These are phyloP conservation scores for Mystacornis crossleyi DNA, from an alignment of 2,113 vertebrate species.

Conservation along the genomic window DNA sequence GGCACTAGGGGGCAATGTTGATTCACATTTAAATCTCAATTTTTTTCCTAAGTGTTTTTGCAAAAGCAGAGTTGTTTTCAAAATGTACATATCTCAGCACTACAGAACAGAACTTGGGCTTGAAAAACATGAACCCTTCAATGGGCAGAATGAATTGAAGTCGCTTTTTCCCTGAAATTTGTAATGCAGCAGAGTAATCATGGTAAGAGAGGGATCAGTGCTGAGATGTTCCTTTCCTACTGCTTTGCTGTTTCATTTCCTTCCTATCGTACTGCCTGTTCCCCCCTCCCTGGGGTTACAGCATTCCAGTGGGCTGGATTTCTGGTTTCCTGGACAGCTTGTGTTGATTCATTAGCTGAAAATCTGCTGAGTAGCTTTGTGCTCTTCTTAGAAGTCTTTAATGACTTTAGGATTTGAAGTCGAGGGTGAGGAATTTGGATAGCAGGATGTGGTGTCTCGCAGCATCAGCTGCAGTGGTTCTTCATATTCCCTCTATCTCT, in stretches of 20 bases:
- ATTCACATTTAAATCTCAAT: fast-evolving
- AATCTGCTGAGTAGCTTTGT: slow-evolving; percentile 38
- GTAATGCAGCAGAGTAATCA: neutral
- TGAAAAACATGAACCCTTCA: neutral
- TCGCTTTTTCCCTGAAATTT: neutral
- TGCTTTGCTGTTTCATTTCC: slow-evolving; percentile 44
- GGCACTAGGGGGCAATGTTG: slow-evolving; percentile 72
- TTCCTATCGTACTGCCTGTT: neutral
- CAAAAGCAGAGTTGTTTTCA: neutral
- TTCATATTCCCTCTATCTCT: neutral
- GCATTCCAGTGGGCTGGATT: slow-evolving; percentile 53
- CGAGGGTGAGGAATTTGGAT: neutral
- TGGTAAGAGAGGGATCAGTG: neutral
- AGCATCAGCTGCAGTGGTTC: neutral
- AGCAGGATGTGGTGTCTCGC: slow-evolving; percentile 32
- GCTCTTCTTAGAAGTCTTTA: slow-evolving; percentile 22
- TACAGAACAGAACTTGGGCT: neutral
- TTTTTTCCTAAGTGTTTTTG: neutral
- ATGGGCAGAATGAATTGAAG: neutral
- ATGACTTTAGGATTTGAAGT: slow-evolving; percentile 1
- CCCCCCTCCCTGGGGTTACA: neutral
- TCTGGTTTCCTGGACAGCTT: slow-evolving; percentile 59
- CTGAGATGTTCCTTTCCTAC: slow-evolving; percentile 24
- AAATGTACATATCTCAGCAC: slow-evolving; percentile 30
- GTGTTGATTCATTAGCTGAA: slow-evolving; percentile 60